Conservation (phyloP, 64 coral and sea anemone genomes). For the Trachythela sp. region DNA sequence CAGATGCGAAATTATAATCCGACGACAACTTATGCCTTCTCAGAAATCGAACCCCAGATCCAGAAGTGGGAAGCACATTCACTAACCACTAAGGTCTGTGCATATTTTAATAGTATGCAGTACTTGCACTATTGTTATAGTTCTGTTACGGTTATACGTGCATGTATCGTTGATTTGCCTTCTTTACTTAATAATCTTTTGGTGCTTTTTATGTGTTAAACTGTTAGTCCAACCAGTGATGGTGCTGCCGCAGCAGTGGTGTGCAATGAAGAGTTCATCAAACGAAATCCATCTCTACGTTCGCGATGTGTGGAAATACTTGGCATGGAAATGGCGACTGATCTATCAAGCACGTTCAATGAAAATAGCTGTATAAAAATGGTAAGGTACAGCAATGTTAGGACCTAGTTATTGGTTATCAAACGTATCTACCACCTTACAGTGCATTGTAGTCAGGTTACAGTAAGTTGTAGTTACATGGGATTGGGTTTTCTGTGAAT, state of each 20-base stretch:
- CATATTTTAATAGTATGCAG: too few species aligned
- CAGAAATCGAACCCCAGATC: too few species aligned
- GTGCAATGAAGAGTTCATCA: constrained; percentile 84
- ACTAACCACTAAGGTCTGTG: too few species aligned
- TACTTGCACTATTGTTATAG: too few species aligned
- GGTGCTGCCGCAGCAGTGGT: constrained; percentile 86
- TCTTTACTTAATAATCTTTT: too few species aligned
- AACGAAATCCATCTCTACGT: constrained; percentile 42
- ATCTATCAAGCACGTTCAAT: constrained; percentile 74
- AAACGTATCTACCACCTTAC: background rate
- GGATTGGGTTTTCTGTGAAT: too few species aligned
- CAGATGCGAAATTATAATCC: too few species aligned
- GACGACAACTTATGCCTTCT: too few species aligned
- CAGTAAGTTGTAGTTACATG: too few species aligned
- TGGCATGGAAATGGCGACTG: constrained; percentile 99
- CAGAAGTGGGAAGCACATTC: too few species aligned
- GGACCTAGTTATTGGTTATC: background rate
- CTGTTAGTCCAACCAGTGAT: constrained; percentile 86
- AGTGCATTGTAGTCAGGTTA: background rate
- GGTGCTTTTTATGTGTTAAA: too few species aligned
- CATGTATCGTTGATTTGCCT: background rate
- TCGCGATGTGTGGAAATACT: constrained; percentile 77
- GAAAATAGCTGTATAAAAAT: constrained; percentile 93
- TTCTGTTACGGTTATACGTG: too few species aligned
- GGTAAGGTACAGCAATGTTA: constrained; percentile 41